phyloP scores from a whole-genome alignment of 2,888 invertebrate genomes.

The Cylindroiulus punctatus region DNA sequence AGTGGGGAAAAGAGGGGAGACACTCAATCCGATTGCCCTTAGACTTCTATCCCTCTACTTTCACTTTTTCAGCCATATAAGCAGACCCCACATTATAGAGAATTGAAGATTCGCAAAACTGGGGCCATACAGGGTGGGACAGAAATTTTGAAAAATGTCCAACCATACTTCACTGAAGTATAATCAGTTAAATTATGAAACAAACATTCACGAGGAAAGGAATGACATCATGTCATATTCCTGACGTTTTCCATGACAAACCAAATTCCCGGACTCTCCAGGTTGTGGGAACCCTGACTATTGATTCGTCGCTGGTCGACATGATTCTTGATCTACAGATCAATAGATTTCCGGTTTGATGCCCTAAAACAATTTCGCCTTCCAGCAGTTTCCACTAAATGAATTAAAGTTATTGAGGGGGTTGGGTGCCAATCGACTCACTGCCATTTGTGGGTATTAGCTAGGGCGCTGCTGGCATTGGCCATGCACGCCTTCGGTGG shows the following conservation, averaged over 20 bases:
- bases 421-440: neutral
- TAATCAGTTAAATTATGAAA: too few relatives aligned
- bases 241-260: too few relatives aligned
- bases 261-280: too few relatives aligned
- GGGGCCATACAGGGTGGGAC: neutral
- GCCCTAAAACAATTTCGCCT: neutral
- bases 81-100: neutral
- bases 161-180: too few relatives aligned
- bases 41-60: neutral
- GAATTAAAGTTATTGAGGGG: neutral
- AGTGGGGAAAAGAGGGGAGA: neutral
- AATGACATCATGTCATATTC: too few relatives aligned
- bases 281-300: too few relatives aligned
- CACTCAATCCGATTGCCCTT: constrained; percentile 24
- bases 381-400: neutral
- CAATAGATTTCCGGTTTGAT: neutral
- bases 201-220: too few relatives aligned
- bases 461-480: neutral
- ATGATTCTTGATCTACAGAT: too few relatives aligned
- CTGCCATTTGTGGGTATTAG: neutral
- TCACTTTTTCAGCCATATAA: neutral
- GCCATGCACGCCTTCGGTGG: neutral
- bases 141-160: too few relatives aligned
- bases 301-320: too few relatives aligned
- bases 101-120: neutral